Percentiles rank a stretch among this genome's conserved stretches.
Evolutionary conservation across 2,113 vertebrate genomes (phyloP).

Genomic region (Galbula dea): DNA sequence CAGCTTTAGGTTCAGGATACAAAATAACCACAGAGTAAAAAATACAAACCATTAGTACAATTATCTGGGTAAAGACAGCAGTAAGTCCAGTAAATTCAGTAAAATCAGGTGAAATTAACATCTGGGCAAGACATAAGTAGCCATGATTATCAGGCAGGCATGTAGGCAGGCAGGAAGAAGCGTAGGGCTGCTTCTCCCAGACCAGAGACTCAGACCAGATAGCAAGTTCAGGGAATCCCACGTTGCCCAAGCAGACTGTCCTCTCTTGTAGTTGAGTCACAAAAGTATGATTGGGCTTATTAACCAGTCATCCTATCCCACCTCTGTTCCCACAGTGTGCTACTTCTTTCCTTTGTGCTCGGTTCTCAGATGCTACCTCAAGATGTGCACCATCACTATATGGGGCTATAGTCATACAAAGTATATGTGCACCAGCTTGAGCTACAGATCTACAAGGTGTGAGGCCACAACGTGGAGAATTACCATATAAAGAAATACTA

Average conservation of each 20-base stretch:
- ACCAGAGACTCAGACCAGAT: background rate
- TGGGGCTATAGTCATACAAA: background rate
- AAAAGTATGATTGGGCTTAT: background rate
- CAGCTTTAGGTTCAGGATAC: rapidly evolving
- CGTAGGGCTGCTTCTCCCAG: background rate
- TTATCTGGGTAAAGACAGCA: background rate
- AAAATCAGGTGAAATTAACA: background rate
- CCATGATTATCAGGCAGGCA: background rate
- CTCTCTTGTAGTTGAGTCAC: background rate
- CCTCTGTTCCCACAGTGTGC: background rate
- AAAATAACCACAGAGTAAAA: background rate
- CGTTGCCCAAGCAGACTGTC: background rate
- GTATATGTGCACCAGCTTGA: background rate
- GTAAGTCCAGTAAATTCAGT: background rate
- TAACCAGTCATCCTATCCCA: background rate
- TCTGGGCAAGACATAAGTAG: rapidly evolving
- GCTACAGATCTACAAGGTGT: background rate
- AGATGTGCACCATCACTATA: too few species aligned
- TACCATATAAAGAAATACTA: background rate
- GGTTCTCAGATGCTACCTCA: background rate
- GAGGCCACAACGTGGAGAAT: background rate
- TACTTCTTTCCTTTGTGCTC: background rate
- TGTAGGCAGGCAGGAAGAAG: rapidly evolving
- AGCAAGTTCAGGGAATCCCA: rapidly evolving
- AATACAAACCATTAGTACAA: background rate